These are phyloP conservation scores for Chlamydotis undulata DNA, from an alignment of 2,113 vertebrate genomes.

Conservation along the genomic window DNA sequence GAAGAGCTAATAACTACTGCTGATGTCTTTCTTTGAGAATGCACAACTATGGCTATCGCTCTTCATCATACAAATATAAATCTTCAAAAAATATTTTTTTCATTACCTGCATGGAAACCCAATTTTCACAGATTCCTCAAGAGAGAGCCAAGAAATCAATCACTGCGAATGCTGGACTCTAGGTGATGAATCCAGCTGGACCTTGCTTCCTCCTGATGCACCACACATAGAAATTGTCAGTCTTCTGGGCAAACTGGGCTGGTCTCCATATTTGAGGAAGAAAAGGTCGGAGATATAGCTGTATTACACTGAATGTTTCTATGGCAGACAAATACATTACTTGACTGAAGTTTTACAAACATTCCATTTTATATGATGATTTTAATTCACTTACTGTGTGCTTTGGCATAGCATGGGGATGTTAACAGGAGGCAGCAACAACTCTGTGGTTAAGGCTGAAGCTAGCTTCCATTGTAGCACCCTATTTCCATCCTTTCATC, in stretches of 20 bases:
- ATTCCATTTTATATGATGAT: background rate
- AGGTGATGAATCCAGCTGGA: background rate
- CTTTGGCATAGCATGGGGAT: background rate
- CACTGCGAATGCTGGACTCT: background rate
- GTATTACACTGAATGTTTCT: background rate
- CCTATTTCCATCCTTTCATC: background rate
- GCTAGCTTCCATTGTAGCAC: background rate
- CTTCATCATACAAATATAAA: background rate
- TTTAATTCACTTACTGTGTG: slow-evolving; percentile 4
- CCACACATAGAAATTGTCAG: background rate
- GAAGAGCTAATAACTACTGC: background rate
- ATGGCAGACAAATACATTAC: background rate
- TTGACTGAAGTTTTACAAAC: background rate
- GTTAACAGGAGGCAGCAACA: background rate
- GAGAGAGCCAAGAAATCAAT: background rate
- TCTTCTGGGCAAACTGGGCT: background rate
- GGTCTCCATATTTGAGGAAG: background rate
- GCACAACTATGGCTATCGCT: background rate
- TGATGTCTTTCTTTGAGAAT: background rate
- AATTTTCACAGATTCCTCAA: background rate
- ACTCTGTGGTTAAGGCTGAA: background rate
- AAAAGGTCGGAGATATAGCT: background rate
- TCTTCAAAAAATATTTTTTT: background rate
- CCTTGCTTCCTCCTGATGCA: background rate
- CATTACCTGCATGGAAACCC: background rate